Conservation (phyloP, 2,888 invertebrate genomes). For the Drosophila dives region DNA sequence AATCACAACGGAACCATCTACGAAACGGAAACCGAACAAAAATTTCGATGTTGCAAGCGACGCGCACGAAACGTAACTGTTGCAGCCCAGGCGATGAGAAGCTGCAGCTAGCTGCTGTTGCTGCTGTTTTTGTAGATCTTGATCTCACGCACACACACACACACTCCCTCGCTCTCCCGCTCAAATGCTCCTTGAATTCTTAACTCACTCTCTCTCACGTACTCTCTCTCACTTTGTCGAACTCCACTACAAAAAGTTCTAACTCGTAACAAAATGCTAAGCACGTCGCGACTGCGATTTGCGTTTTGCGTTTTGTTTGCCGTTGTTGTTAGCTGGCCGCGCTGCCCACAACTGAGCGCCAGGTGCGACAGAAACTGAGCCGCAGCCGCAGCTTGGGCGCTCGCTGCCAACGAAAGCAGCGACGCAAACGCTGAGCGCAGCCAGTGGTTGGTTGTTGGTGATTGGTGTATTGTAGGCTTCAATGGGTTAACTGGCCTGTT, state of each 20-base stretch:
- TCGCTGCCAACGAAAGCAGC: slow-evolving; percentile 39
- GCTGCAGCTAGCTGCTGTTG: slow-evolving; percentile 54
- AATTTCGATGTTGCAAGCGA: slow-evolving; percentile 66
- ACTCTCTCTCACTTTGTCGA: slow-evolving; percentile 6
- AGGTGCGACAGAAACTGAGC: slow-evolving; percentile 63
- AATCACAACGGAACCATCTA: slow-evolving; percentile 18
- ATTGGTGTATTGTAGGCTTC: slow-evolving; percentile 36
- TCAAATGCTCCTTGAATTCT: slow-evolving; percentile 34
- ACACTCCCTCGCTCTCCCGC: slow-evolving; percentile 44
- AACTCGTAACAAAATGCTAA: slow-evolving; percentile 33
- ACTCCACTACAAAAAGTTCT: slow-evolving; percentile 53
- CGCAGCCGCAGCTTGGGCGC: slow-evolving; percentile 48
- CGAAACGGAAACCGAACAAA: slow-evolving; percentile 32
- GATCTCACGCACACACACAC: slow-evolving; percentile 41
- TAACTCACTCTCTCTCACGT: slow-evolving; percentile 19
- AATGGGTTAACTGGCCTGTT: slow-evolving; percentile 52
- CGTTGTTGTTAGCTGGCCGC: slow-evolving; percentile 72
- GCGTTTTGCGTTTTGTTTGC: slow-evolving; percentile 54
- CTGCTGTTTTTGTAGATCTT: slow-evolving; percentile 29
- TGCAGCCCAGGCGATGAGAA: slow-evolving; percentile 59
- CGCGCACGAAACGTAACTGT: slow-evolving; percentile 60
- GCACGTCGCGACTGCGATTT: slow-evolving; percentile 42
- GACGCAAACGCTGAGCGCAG: slow-evolving; percentile 35
- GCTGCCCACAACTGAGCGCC: slow-evolving; percentile 73
- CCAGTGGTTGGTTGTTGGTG: slow-evolving; percentile 21